Percentiles rank a stretch among this genome's conserved stretches.
Evolutionary conservation across 2,888 invertebrate species (phyloP).

Genomic region (Chaitophorus viminalis): DNA sequence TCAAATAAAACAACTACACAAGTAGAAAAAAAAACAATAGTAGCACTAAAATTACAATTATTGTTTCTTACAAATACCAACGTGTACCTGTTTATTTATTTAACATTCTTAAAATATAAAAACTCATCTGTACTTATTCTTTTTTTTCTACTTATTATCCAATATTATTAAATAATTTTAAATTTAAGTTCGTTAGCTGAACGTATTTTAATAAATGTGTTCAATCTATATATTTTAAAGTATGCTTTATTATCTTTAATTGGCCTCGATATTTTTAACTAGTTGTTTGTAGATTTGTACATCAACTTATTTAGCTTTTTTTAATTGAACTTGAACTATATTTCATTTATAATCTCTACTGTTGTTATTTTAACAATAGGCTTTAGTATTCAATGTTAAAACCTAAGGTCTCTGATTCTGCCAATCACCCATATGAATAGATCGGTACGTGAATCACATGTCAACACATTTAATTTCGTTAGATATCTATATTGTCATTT

Average conservation of each 20-base stretch:
- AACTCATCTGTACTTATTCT: background rate
- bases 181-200: background rate
- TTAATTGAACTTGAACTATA: slow-evolving; percentile 43
- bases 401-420: slow-evolving; percentile 18
- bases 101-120: too few relatives aligned
- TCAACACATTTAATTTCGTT: slow-evolving; percentile 31
- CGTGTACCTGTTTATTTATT: too few relatives aligned
- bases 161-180: too few relatives aligned
- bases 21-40: background rate
- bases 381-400: slow-evolving; percentile 7
- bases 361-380: slow-evolving; percentile 28
- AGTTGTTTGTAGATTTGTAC: slow-evolving; percentile 6
- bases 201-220: background rate
- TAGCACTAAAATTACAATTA: too few relatives aligned
- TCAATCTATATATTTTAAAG: background rate
- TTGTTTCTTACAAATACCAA: too few relatives aligned
- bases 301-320: slow-evolving; percentile 4
- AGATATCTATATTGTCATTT: background rate
- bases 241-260: background rate
- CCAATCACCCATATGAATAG: slow-evolving; percentile 9
- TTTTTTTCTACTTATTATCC: background rate
- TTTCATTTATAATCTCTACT: background rate
- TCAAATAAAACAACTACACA: background rate
- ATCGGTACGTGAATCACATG: background rate
- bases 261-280: slow-evolving; percentile 8